Evolutionary conservation across 2,113 vertebrate genomes (phyloP), one percentile per base, ranked within the genome.

Genomic region (Trematomus loennbergii): DNA sequence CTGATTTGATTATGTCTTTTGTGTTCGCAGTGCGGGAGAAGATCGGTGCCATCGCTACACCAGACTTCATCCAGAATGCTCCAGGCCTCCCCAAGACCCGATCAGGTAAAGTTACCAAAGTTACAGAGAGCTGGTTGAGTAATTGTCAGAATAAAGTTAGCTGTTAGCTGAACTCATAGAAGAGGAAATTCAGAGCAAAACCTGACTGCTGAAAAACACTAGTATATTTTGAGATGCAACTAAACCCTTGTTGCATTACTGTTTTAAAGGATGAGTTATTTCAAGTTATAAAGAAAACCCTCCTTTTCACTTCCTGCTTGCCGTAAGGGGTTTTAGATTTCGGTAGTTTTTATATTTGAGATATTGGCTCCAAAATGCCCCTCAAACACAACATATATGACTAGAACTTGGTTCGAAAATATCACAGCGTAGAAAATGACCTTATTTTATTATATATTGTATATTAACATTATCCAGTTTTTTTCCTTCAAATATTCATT

Each of bases 71-170:
- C 87, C 98, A 99, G 94, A 95, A 97, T 0, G 98, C 98, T 9
- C 97, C 97, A 0, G 94, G 94, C n/a, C 95, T 99, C 81, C 98
- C 98, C 81, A 99, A 99, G 95, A 99, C 98, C 40, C 95, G 98
- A 93, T 99, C 98, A 93, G 98, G 98, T 99, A 94, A 85, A 46
- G 45, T 40, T 1, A 10, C 15, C 1, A 43, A 69, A 54, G 36
- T 0, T 2, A 17, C 45, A 15, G 4, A 8, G 13, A 9, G 16
- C 16, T 16, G 13, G 12, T 48, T 12, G 13, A 48, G 46, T 48
- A 15, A 40, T 40, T 40, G 36, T 48, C n/a, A 22, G 53, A 57
- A 25, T 4, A 20, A 29, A 29, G 29, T 29, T 29, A 29, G 29
- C 29, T 29, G 3, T 29, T 4, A 29, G 29, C 29, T 29, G 29